A percentile compares a stretch with the other conserved stretches of the same genome.
These are phyloP conservation scores for Notodonta ziczac DNA, from an alignment of 2,888 invertebrate species.

Conservation along the genomic window DNA sequence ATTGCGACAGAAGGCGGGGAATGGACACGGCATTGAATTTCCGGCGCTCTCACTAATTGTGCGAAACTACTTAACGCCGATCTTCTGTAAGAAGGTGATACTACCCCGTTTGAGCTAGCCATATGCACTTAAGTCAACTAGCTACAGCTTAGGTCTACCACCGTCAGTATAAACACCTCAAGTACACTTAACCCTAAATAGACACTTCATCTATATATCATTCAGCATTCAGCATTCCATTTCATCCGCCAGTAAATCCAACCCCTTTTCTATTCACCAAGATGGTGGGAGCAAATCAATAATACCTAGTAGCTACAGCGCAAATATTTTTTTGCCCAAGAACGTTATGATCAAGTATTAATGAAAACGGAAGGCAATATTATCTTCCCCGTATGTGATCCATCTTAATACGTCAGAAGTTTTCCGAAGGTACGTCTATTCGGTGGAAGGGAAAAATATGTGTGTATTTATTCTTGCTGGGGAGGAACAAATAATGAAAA, in stretches of 20 bases:
- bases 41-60: too few species aligned
- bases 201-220: too few species aligned
- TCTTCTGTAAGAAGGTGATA: too few species aligned
- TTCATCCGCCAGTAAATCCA: background rate
- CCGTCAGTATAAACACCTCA: too few species aligned
- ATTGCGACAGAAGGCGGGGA: too few species aligned
- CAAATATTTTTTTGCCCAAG: conserved; percentile 1
- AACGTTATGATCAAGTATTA: conserved; percentile 30
- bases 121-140: too few species aligned
- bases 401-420: conserved; percentile 53
- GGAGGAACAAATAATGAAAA: conserved; percentile 28
- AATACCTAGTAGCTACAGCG: background rate
- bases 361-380: conserved; percentile 44
- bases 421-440: conserved; percentile 23
- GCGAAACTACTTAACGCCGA: too few species aligned
- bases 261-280: background rate
- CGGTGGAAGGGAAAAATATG: conserved; percentile 17
- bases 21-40: too few species aligned
- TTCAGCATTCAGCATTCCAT: background rate
- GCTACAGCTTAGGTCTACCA: too few species aligned
- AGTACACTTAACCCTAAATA: too few species aligned
- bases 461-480: conserved; percentile 18
- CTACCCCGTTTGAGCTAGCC: too few species aligned
- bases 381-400: conserved; percentile 44
- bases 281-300: background rate